Evolutionary conservation across 2,888 invertebrate species (phyloP), one percentile per base, ranked within the genome.

Genomic region (Drosophila neonasuta): DNA sequence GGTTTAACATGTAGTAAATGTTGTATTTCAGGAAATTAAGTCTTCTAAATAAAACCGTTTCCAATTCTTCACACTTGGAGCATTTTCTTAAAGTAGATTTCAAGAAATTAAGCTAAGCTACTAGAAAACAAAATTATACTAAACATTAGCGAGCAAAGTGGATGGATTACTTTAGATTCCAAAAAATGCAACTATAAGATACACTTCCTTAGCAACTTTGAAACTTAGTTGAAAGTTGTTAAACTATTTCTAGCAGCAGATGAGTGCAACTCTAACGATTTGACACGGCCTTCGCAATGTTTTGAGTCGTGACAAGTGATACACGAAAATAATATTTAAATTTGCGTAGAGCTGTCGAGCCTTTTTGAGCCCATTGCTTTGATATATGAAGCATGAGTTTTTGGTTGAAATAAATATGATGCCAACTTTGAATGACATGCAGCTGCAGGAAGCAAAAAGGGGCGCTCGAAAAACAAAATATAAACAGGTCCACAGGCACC

Each of bases 351-450:
- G 39, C 20, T 44, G 15, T n/a, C 15, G n/a, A 50, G 55, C 51
- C 55, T 10, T 55, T 24, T 34, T 13, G 24, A 20, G 24, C 10
- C 17, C 17, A 56, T 11, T 17, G 44, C 80, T 82, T 85, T 80
- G 80, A 80, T 85, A 85, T 80, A 82, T 71, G 83, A 80, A 82
- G 74, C 86, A 67, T 45, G 46, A 51, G 54, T 44, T 56, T 52
- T 59, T 45, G 15, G 42, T 17, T 54, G 24, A 65, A 65, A 57
- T 60, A 54, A 82, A 80, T 77, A 69, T 69, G 82, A 79, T 51
- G 82, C 77, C 70, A 44, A 17, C 34, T 46, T 44, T 52, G 56
- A 49, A 49, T 55, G 55, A 55, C 54, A 55, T 44, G 32, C 50
- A 44, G 46, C 48, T 48, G 68, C n/a, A 29, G 36, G 32, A 61